Conservation (phyloP, 2,113 vertebrate species). For the Podocnemis expansa region DNA sequence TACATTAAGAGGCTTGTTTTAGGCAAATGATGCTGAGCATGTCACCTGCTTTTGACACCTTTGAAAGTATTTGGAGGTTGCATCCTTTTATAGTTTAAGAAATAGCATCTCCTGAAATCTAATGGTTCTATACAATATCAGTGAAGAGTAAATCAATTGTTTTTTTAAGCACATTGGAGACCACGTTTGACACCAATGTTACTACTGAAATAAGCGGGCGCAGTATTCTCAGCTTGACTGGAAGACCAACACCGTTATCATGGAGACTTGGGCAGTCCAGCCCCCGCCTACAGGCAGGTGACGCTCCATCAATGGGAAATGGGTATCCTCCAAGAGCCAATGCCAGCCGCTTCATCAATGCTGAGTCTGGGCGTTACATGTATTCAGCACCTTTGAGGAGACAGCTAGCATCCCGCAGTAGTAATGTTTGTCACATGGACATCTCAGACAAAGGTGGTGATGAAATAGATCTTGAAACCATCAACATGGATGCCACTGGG, state of each 20-base stretch:
- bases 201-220: conserved; percentile 92
- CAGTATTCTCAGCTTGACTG: conserved; percentile 89
- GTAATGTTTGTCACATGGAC: conserved; percentile 82
- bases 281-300: conserved; percentile 95
- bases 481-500: conserved; percentile 88
- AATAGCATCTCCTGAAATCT: background rate
- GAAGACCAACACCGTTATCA: conserved; percentile 86
- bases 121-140: fast-evolving
- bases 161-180: conserved; percentile 89
- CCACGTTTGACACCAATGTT: conserved; percentile 91
- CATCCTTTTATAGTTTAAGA: background rate
- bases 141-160: fast-evolving
- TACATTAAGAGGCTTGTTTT: fast-evolving
- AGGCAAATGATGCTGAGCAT: background rate
- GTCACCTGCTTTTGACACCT: fast-evolving
- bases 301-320: conserved; percentile 90
- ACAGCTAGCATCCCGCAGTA: conserved; percentile 86
- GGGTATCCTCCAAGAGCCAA: conserved; percentile 85
- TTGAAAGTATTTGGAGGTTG: fast-evolving
- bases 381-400: conserved; percentile 87
- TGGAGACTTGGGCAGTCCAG: conserved; percentile 96
- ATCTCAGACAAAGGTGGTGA: conserved; percentile 82
- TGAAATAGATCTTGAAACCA: conserved; percentile 85
- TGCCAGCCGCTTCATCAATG: conserved; percentile 78
- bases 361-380: conserved; percentile 82